Evolutionary conservation across 2,113 vertebrate genomes (phyloP).

Genomic region (Hepsetus odoe): DNA sequence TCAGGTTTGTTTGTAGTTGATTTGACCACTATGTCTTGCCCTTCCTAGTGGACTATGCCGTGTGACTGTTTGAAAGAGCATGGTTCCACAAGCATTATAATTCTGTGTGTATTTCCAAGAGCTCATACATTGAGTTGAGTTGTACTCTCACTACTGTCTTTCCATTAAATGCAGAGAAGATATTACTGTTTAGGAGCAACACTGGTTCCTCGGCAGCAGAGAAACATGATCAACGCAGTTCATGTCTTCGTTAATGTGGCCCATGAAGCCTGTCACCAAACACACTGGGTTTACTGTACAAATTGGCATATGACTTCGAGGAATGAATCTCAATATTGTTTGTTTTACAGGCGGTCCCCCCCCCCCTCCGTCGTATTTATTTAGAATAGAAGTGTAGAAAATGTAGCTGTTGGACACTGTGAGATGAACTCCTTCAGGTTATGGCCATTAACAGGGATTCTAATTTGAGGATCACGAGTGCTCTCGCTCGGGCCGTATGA

Average conservation of each 20-base stretch:
- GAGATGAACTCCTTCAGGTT: slow-evolving; percentile 56
- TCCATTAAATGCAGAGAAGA: background rate
- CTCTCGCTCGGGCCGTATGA: background rate
- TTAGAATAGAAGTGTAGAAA: slow-evolving; percentile 58
- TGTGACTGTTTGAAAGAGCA: slow-evolving; percentile 7
- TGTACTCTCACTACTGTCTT: background rate
- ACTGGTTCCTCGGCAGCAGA: slow-evolving; percentile 49
- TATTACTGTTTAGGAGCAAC: background rate
- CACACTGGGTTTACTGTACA: slow-evolving; percentile 13
- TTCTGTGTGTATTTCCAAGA: background rate
- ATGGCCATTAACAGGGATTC: slow-evolving; percentile 4
- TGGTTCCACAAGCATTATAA: slow-evolving; percentile 2
- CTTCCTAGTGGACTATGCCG: slow-evolving; percentile 3
- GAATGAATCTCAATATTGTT: background rate
- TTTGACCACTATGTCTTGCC: slow-evolving; percentile 17
- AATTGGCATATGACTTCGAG: slow-evolving; percentile 10
- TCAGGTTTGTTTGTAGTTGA: background rate
- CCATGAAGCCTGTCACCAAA: background rate
- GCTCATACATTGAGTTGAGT: background rate
- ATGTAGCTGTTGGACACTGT: slow-evolving; percentile 66
- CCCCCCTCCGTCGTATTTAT: slow-evolving; percentile 63
- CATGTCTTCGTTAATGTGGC: too few relatives aligned
- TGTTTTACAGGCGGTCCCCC: background rate
- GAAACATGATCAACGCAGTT: too few relatives aligned
- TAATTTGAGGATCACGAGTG: background rate